A percentile compares a stretch with the other conserved stretches of the same genome.
These are phyloP conservation scores for Lithophane leautieri DNA, from an alignment of 2,888 invertebrate species.

Conservation along the genomic window DNA sequence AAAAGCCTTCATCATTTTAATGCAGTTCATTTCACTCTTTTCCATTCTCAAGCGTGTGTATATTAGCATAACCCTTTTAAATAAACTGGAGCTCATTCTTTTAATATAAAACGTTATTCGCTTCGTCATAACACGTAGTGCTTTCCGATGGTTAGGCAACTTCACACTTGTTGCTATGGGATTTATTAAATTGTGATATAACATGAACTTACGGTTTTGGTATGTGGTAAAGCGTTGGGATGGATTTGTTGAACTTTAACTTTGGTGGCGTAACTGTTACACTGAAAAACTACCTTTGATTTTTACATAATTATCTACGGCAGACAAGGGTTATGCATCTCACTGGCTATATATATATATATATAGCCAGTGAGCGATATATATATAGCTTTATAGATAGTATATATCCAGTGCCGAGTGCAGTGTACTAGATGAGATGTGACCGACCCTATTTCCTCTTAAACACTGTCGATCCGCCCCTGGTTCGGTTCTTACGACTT, in stretches of 20 bases:
- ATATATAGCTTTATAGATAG: too few relatives aligned
- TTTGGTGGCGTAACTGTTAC: background rate
- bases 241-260: background rate
- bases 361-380: too few relatives aligned
- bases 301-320: background rate
- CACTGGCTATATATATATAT: too few relatives aligned
- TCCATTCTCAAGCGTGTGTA: slow-evolving; percentile 22
- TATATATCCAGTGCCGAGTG: too few relatives aligned
- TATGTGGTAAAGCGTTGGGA: background rate
- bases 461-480: too few relatives aligned
- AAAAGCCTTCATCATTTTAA: background rate
- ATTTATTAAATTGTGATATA: slow-evolving; percentile 24
- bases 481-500: too few relatives aligned
- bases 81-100: slow-evolving; percentile 39
- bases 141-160: slow-evolving; percentile 43
- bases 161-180: slow-evolving; percentile 52
- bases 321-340: too few relatives aligned
- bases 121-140: slow-evolving; percentile 48
- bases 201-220: slow-evolving; percentile 18
- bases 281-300: background rate
- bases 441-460: too few relatives aligned
- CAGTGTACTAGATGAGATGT: too few relatives aligned
- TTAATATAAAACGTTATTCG: slow-evolving; percentile 44
- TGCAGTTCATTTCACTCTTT: background rate
- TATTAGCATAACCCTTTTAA: slow-evolving; percentile 35